Evolutionary conservation across 2,797 vertebrate species (phyloP).

Genomic region (Leuciscus waleckii): DNA sequence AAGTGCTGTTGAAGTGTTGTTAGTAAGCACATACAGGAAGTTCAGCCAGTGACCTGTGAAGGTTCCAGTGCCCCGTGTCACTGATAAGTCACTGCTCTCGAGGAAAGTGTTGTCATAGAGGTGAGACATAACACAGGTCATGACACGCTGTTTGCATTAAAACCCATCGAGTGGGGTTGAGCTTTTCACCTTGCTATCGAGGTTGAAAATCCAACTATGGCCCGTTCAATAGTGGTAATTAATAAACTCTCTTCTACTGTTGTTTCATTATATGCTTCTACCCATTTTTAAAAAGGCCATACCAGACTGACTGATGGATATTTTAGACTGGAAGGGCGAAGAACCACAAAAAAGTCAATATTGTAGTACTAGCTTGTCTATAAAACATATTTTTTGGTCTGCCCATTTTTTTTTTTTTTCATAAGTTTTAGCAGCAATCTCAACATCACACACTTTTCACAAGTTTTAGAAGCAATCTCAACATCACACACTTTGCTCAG

Average conservation of each 20-base stretch:
- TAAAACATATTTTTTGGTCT: too few species aligned
- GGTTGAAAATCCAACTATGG: not conserved
- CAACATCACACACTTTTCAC: too few species aligned
- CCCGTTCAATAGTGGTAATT: not conserved
- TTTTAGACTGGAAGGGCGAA: not conserved
- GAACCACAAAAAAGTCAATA: too few species aligned
- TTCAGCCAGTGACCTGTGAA: conserved; percentile 30
- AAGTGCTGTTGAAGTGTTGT: conserved; percentile 14
- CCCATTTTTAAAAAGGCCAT: not conserved
- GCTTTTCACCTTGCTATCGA: not conserved
- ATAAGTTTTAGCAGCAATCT: too few species aligned
- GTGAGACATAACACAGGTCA: conserved; percentile 24
- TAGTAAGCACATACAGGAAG: not conserved
- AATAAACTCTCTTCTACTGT: not conserved
- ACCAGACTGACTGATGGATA: not conserved
- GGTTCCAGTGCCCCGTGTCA: conserved; percentile 17
- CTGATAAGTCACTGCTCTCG: conserved; percentile 5
- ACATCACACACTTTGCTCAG: too few species aligned
- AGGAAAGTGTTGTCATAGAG: conserved; percentile 22
- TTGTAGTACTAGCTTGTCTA: too few species aligned
- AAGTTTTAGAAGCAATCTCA: too few species aligned
- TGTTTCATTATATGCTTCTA: not conserved
- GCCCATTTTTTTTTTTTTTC: too few species aligned
- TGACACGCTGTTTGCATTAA: conserved; percentile 29
- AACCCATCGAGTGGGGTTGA: not conserved